A percentile compares a stretch with the other conserved stretches of the same genome.
These are phyloP conservation scores for Heliconius himera DNA, from an alignment of 1,140 invertebrate species.

Conservation along the genomic window DNA sequence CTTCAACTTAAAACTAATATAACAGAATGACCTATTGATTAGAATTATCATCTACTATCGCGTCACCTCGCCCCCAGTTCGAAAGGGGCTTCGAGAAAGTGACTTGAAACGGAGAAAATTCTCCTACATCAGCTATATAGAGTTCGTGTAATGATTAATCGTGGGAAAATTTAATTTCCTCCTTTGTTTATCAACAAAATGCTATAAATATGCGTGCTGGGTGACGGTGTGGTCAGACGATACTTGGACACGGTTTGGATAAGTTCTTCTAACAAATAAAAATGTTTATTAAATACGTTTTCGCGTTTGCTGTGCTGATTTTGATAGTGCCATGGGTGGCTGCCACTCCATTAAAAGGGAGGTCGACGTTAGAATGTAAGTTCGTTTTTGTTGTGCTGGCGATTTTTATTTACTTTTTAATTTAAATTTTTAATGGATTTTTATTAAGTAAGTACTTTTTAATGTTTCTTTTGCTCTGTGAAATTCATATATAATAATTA, in stretches of 20 bases:
- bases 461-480: not conserved
- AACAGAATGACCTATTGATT: constrained; percentile 19
- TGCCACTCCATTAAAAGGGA: constrained; percentile 28
- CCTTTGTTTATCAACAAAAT: constrained; percentile 28
- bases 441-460: not conserved
- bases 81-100: constrained; percentile 23
- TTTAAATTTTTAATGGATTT: not conserved
- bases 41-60: constrained; percentile 20
- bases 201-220: constrained; percentile 26
- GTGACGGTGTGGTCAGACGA: constrained; percentile 39
- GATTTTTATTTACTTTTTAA: not conserved
- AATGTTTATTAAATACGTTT: constrained; percentile 45
- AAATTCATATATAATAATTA: not conserved
- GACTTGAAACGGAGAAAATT: not conserved
- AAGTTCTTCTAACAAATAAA: constrained; percentile 18
- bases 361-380: constrained; percentile 36
- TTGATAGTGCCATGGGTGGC: constrained; percentile 26
- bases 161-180: constrained; percentile 20
- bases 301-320: constrained; percentile 37
- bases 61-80: constrained; percentile 4
- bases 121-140: not conserved
- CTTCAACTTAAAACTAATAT: constrained; percentile 11
- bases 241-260: constrained; percentile 22
- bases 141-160: constrained; percentile 11
- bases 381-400: constrained; percentile 3